phyloP scores from a whole-genome alignment of 2,888 invertebrate species.

The Perdita meconis region DNA sequence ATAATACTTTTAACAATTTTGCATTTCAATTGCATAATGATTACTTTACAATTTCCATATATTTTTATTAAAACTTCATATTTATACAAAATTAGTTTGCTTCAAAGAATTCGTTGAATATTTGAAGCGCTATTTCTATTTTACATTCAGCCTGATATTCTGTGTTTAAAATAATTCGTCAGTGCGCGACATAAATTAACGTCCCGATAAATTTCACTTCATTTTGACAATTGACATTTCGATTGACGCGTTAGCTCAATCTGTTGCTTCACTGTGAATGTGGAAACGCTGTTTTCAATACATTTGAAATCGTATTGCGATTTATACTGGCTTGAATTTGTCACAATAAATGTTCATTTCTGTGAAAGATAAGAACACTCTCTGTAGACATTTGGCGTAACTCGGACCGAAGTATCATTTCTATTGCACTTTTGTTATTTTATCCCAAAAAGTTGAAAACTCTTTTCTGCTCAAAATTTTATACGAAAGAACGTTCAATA shows the following conservation, averaged over 20 bases:
- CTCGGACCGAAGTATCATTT: no score
- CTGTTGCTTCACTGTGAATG: constrained; percentile 16
- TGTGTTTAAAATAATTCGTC: no score
- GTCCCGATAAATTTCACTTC: constrained; percentile 25
- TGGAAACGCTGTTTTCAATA: constrained; percentile 16
- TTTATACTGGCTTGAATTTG: constrained; percentile 12
- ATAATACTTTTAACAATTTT: no score
- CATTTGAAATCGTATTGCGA: constrained; percentile 3
- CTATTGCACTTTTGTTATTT: no score
- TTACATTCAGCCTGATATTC: no score
- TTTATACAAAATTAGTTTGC: no score
- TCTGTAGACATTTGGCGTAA: no score
- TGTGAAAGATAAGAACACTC: constrained; percentile 1
- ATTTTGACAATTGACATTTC: constrained; percentile 38
- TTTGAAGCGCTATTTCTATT: no score
- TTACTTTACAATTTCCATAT: no score
- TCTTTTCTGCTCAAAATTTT: not conserved
- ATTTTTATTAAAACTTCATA: no score
- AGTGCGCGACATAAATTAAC: constrained; percentile 16
- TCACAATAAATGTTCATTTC: constrained; percentile 1
- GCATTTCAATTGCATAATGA: no score
- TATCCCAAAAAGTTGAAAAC: not conserved
- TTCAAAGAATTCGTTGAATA: no score
- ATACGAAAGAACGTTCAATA: not conserved
- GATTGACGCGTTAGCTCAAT: constrained; percentile 29